Evolutionary conservation across 2,797 vertebrate species (phyloP), one percentile per base, ranked within the genome.

Genomic region (Brachyalestes nurse): DNA sequence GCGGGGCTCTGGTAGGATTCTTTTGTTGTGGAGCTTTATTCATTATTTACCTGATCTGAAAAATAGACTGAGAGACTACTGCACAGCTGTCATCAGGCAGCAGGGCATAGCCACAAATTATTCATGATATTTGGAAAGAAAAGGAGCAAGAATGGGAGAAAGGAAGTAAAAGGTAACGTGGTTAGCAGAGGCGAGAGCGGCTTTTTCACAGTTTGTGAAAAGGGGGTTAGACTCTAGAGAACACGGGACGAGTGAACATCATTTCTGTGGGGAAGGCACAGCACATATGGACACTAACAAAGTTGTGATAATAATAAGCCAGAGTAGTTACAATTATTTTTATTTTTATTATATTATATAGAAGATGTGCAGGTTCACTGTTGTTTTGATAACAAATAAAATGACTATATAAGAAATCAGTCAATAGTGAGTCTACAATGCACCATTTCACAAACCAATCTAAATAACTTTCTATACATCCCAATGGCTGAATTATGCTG

Each of bases 31-130:
- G 67, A 16, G 75, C 91, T 84, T 93, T 93, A 95, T 95, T 91
- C 89, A 95, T 95, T 93, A 95, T 94, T 95, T 92, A 95, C 92
- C 91, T 91, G 91, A 93, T 92, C 87, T 92, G 92, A 93, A 93
- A 93, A 95, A 93, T 90, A 91, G 90, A 90, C 92, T 89, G 90
- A 89, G 88, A 90, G 90, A 88, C 91, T 92, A 94, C 91, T 91
- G 89, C 90, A 92, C 94, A 93, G 92, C 93, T 95, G 93, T 93
- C 93, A 93, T 92, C 87, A 45, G 90, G 90, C 90, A 92, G 93
- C 90, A 90, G 90, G 91, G 91, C 90, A 60, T 61, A 70, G 80
- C 73, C 90, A 92, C 92, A 93, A 94, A 95, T 94, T 92, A 95
- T 93, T 94, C 88, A 94, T 95, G 93, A 92, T 70, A 84, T 86